A percentile compares a stretch with the other conserved stretches of the same genome.
phyloP scores from a whole-genome alignment of 2,888 invertebrate species.

The Dasypogon diadema region DNA sequence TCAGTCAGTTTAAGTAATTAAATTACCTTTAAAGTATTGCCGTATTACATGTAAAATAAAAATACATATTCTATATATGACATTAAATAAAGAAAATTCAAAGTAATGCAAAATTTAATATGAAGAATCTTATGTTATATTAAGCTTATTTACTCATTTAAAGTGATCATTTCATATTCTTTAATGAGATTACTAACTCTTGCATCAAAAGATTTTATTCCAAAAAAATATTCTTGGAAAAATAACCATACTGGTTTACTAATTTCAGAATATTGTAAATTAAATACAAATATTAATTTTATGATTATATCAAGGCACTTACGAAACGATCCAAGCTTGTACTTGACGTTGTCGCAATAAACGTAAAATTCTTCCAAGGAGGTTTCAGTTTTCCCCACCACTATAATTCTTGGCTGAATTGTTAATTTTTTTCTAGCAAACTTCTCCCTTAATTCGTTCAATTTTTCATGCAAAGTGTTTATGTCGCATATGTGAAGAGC shows the following conservation, averaged over 20 bases:
- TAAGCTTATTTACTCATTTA: no score
- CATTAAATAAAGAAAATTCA: no score
- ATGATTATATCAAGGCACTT: background rate
- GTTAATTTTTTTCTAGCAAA: background rate
- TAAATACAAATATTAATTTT: background rate
- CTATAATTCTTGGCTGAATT: background rate
- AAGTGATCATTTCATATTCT: background rate
- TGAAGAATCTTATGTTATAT: no score
- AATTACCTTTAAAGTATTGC: no score
- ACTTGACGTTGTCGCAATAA: background rate
- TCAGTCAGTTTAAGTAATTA: no score
- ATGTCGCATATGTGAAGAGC: background rate
- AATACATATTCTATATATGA: no score
- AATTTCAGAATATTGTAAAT: background rate
- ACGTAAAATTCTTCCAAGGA: background rate
- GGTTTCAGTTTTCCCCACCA: background rate
- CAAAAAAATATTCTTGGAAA: background rate
- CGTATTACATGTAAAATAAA: no score
- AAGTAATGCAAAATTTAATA: background rate
- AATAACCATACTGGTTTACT: background rate
- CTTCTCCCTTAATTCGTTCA: background rate
- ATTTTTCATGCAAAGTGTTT: background rate
- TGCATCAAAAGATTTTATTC: no score
- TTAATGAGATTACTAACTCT: no score
- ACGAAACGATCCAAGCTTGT: background rate